Evolutionary conservation across 2,888 invertebrate species (phyloP).

Genomic region (Aphodius granarius): DNA sequence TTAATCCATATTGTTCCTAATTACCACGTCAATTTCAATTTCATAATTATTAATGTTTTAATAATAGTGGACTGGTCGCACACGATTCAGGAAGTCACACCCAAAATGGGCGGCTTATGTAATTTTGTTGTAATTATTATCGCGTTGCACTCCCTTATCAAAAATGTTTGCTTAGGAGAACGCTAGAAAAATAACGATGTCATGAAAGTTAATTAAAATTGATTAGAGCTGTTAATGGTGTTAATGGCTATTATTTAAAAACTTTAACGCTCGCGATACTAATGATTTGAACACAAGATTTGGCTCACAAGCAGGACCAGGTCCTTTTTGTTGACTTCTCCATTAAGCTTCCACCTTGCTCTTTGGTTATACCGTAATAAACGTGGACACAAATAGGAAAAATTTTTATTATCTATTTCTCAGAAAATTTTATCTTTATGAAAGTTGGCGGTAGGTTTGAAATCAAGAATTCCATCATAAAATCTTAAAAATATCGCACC

Average conservation of each 20-base stretch:
- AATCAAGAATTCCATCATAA: too few relatives aligned
- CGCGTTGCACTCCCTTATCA: not conserved
- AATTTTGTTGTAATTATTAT: not conserved
- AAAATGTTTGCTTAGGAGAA: not conserved
- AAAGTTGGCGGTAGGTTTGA: too few relatives aligned
- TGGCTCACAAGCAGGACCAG: too few relatives aligned
- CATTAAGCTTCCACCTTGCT: too few relatives aligned
- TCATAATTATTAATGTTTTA: not conserved
- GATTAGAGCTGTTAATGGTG: not conserved
- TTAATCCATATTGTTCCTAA: not conserved
- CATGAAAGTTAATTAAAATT: not conserved
- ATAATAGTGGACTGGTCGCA: not conserved
- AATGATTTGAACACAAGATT: too few relatives aligned
- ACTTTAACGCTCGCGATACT: too few relatives aligned
- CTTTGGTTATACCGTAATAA: too few relatives aligned
- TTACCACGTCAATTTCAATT: not conserved
- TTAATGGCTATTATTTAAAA: not conserved
- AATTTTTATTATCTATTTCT: too few relatives aligned
- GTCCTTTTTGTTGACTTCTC: too few relatives aligned
- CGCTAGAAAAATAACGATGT: not conserved
- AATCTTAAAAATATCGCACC: too few relatives aligned
- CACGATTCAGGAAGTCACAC: not conserved
- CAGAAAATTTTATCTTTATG: too few relatives aligned
- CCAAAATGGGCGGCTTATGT: not conserved
- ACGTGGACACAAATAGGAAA: too few relatives aligned